These are phyloP conservation scores for Semotilus atromaculatus DNA, from an alignment of 2,797 vertebrate genomes.

Conservation along the genomic window DNA sequence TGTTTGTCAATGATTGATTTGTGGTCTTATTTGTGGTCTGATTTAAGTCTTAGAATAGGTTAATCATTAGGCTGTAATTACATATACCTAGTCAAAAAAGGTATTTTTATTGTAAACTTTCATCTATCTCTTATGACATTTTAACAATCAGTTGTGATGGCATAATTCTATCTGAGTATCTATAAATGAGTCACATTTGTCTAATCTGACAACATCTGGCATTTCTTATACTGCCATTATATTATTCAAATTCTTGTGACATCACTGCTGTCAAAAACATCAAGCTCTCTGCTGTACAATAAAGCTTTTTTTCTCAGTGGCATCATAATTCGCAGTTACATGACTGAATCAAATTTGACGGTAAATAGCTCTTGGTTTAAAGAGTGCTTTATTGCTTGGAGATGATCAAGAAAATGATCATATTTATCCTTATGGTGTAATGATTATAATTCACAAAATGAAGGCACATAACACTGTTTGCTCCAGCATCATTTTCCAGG, in stretches of 20 bases:
- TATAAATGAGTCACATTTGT: slow-evolving; percentile 8
- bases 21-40: not conserved
- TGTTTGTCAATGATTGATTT: not conserved
- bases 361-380: not conserved
- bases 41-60: not conserved
- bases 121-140: not conserved
- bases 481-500: not conserved
- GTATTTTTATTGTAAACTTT: not conserved
- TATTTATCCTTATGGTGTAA: not conserved
- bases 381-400: not conserved
- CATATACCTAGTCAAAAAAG: not conserved
- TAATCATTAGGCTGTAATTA: not conserved
- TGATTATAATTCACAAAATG: not conserved
- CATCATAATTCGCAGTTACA: not conserved
- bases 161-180: slow-evolving; percentile 8
- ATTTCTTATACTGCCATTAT: slow-evolving; percentile 17
- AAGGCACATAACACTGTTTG: not conserved
- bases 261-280: not conserved
- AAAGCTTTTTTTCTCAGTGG: not conserved
- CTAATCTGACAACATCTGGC: slow-evolving; percentile 30
- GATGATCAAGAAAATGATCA: not conserved
- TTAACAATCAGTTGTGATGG: not conserved
- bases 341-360: not conserved
- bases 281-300: not conserved
- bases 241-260: not conserved